Conservation (phyloP, 2,888 invertebrate genomes). For the Tipula confusa region DNA sequence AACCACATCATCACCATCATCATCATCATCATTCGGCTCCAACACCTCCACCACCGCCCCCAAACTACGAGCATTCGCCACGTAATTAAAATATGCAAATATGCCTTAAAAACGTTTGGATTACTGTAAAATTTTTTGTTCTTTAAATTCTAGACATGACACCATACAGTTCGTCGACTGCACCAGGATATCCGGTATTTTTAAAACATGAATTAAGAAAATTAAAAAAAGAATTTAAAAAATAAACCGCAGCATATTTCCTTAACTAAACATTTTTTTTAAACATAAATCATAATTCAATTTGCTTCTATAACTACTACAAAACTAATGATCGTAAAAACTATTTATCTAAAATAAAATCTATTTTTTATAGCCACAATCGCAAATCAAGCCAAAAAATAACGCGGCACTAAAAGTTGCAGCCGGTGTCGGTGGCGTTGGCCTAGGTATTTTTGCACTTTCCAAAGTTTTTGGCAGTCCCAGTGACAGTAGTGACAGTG, state of each 20-base stretch:
- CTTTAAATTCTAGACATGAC: not conserved
- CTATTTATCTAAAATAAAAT: not conserved
- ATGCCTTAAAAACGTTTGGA: not conserved
- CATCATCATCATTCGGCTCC: not conserved
- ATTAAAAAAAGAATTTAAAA: not conserved
- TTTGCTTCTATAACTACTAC: not conserved
- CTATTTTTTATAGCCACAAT: not conserved
- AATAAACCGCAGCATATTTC: not conserved
- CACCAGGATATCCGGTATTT: not conserved
- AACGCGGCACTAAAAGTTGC: slow-evolving; percentile 34
- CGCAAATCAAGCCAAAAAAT: slow-evolving; percentile 29
- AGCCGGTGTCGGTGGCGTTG: slow-evolving; percentile 34
- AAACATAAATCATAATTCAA: not conserved
- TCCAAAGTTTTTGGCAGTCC: slow-evolving; percentile 4
- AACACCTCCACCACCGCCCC: not conserved
- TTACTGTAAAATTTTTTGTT: not conserved
- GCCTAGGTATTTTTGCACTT: slow-evolving; percentile 34
- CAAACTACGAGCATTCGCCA: not conserved
- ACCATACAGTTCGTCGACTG: not conserved
- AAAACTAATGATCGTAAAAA: not conserved
- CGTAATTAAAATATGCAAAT: not conserved
- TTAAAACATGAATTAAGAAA: slow-evolving; percentile 8
- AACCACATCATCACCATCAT: not conserved
- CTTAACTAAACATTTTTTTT: not conserved
- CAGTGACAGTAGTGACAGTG: slow-evolving; percentile 33